Percentiles rank a stretch among this genome's conserved stretches.
Conservation (phyloP, 2,888 invertebrate genomes). For the Drosophila silvestris region DNA sequence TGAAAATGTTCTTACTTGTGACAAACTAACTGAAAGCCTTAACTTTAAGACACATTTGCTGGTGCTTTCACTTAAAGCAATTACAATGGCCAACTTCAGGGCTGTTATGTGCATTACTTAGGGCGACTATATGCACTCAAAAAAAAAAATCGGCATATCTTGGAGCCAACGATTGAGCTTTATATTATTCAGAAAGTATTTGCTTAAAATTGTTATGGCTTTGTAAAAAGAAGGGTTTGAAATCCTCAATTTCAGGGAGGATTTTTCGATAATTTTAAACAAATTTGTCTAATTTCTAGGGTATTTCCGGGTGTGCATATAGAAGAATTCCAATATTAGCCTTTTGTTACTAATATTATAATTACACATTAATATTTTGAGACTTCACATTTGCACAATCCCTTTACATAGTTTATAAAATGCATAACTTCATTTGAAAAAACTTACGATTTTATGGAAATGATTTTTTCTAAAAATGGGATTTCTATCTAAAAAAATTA, state of each 20-base stretch:
- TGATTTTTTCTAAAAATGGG: too few species aligned
- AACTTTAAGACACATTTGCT: conserved; percentile 5
- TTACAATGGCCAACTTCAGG: conserved; percentile 22
- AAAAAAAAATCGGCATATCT: neutral
- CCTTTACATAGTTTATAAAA: neutral
- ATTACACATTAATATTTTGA: too few species aligned
- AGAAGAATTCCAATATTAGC: too few species aligned
- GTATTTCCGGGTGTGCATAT: too few species aligned
- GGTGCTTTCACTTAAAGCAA: conserved; percentile 18
- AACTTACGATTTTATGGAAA: neutral
- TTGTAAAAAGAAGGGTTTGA: too few species aligned
- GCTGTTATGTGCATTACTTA: conserved; percentile 31
- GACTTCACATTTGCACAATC: neutral
- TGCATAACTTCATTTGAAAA: neutral
- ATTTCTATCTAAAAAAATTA: neutral
- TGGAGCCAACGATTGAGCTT: neutral
- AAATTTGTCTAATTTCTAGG: too few species aligned
- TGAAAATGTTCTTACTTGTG: neutral
- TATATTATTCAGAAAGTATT: neutral
- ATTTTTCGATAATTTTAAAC: too few species aligned
- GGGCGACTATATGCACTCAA: neutral
- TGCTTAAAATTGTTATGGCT: too few species aligned
- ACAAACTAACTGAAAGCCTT: neutral
- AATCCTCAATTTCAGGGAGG: too few species aligned
- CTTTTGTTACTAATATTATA: too few species aligned